These are phyloP conservation scores for Dendrolimus kikuchii DNA, from an alignment of 1,140 invertebrate genomes.

Conservation along the genomic window DNA sequence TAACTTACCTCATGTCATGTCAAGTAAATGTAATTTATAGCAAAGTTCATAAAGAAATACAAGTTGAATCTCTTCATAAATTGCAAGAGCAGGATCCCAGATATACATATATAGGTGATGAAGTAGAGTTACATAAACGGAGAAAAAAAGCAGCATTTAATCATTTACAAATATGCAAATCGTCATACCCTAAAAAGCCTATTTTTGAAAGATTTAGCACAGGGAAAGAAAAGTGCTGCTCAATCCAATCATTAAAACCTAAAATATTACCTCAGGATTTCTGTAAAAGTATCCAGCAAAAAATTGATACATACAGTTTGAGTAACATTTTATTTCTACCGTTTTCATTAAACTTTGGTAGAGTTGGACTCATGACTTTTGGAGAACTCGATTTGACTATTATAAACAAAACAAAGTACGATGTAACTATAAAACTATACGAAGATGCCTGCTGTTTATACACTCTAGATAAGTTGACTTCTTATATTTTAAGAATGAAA, in stretches of 20 bases:
- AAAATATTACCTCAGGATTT: conserved; percentile 17
- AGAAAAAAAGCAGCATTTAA: conserved; percentile 24
- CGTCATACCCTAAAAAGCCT: conserved; percentile 17
- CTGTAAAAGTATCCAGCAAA: conserved; percentile 25
- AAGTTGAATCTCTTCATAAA: conserved; percentile 48
- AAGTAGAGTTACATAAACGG: conserved; percentile 24
- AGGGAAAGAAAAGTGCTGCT: conserved; percentile 27
- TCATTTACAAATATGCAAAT: conserved; percentile 30
- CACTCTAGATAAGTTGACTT: conserved; percentile 28
- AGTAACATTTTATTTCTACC: conserved; percentile 40
- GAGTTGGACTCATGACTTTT: conserved; percentile 37
- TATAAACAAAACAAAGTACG: conserved; percentile 42
- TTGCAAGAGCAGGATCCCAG: conserved; percentile 29
- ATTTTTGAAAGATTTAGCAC: conserved; percentile 25
- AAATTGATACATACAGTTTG: conserved; percentile 33
- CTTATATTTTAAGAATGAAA: conserved; percentile 32
- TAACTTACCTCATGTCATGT: conserved; percentile 32
- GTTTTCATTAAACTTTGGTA: conserved; percentile 43
- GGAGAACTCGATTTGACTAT: conserved; percentile 41
- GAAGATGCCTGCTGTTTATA: conserved; percentile 36
- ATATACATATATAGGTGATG: conserved; percentile 44
- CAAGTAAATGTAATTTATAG: conserved; percentile 32
- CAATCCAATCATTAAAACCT: conserved; percentile 1
- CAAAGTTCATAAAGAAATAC: conserved; percentile 19
- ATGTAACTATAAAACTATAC: conserved; percentile 37